Evolutionary conservation across 2,888 invertebrate species (phyloP), one percentile per base, ranked within the genome.

Genomic region (Cybosia mesomella): DNA sequence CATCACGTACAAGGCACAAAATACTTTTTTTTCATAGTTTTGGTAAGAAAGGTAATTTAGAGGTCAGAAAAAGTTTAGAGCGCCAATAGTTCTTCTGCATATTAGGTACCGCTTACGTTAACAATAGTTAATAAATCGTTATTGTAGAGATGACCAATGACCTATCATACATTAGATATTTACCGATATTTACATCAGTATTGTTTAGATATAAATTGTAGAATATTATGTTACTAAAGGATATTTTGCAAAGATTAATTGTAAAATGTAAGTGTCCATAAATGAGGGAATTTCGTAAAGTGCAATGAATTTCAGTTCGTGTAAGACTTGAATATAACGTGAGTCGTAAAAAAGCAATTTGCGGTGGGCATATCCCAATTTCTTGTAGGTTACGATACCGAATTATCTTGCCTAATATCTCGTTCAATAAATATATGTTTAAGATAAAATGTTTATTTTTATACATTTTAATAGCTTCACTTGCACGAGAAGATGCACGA

Each of bases 391-490:
- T 49, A 64, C 32, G 24, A 69, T 63, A 24, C 66, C 68, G 68
- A 68, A 74, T 58, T 64, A 72, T 67, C 69, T 79, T 82, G 71
- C 73, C 71, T 73, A 77, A 75, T 67, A 70, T 74, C 80, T 72
- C 32, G 58, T 57, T n/a, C 54, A 57, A 59, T 75, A 81, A 79
- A 75, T 73, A 28, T 28, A 64, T 69, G 68, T 72, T 72, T 64
- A 62, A 73, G n/a, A 79, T 72, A 62, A 73, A 76, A 80, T 85
- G 80, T 85, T 83, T 84, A 84, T 81, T 80, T n/a, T 78, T 73
- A 81, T 74, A 74, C 63, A 72, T 83, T 79, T 64, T 57, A 81
- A 78, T 81, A 74, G 73, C 76, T 60, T 63, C 67, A 70, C 75
- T 5, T 28, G 28, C 28, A 28, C 28, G 79, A 80, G 78, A 76